Conservation (phyloP, 2,113 vertebrate genomes). For the Gallinago media region DNA sequence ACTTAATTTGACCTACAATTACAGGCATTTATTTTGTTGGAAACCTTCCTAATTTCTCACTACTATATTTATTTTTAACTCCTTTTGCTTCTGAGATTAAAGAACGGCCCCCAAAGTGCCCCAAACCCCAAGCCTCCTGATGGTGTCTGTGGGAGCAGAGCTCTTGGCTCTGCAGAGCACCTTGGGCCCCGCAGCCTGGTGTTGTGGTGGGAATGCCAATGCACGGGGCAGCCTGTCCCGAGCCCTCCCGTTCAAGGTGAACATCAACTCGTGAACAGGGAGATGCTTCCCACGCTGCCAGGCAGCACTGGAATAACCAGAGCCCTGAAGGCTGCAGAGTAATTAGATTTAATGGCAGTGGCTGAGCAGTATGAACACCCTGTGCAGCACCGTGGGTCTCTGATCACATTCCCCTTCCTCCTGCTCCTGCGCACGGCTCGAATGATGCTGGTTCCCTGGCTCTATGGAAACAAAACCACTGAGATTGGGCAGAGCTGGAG, state of each 20-base stretch:
- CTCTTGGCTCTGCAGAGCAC: neutral
- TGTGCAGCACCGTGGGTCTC: neutral
- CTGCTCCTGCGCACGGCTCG: fast-evolving
- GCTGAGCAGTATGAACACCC: neutral
- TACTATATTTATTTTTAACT: neutral
- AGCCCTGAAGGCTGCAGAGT: neutral
- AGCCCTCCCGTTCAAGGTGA: neutral
- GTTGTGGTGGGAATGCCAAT: neutral
- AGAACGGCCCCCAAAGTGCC: neutral
- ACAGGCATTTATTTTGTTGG: neutral
- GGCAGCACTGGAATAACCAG: neutral
- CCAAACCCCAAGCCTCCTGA: neutral
- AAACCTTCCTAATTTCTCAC: neutral
- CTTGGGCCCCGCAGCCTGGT: neutral
- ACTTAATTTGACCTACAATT: neutral
- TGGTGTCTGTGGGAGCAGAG: neutral
- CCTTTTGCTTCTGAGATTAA: neutral
- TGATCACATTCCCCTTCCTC: neutral
- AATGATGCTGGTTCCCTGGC: fast-evolving
- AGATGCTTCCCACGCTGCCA: neutral
- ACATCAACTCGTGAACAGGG: neutral
- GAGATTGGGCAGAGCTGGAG: neutral
- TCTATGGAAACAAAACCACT: neutral
- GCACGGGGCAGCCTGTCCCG: neutral
- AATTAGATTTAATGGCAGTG: neutral